phyloP scores from a whole-genome alignment of 30 jellyfish, hydroid and myxozoan genomes.

The Cassiopea xamachana region DNA sequence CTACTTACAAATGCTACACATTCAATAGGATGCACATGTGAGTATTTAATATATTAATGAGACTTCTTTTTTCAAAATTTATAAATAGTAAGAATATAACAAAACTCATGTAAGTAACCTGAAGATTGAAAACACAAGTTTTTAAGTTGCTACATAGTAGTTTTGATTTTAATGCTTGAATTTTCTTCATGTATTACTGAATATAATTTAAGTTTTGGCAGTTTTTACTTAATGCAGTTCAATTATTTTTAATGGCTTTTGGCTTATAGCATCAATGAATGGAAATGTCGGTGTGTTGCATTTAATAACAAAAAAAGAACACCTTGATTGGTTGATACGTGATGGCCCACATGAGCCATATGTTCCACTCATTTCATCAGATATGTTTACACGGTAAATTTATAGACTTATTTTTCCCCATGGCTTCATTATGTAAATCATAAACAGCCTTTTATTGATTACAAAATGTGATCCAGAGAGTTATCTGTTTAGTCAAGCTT shows the following conservation, averaged over 20 bases:
- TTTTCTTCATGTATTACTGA: too few species aligned
- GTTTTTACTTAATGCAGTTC: neutral
- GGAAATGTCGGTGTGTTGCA: conserved; percentile 93
- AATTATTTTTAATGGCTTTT: too few species aligned
- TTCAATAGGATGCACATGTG: conserved; percentile 97
- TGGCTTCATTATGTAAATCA: too few species aligned
- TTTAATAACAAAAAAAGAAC: conserved; percentile 59
- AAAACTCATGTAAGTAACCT: too few species aligned
- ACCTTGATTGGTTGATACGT: conserved; percentile 81
- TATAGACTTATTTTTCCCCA: neutral
- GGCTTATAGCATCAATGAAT: conserved; percentile 75
- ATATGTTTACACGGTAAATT: conserved; percentile 83
- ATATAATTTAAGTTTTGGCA: too few species aligned
- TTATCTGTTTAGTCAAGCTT: too few species aligned
- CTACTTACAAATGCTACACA: conserved; percentile 95
- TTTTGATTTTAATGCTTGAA: too few species aligned
- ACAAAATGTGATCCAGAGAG: too few species aligned
- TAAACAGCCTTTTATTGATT: neutral
- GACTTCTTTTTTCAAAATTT: too few species aligned
- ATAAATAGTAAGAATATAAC: too few species aligned
- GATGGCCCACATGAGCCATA: conserved; percentile 91
- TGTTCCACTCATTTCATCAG: conserved; percentile 80
- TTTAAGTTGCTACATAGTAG: too few species aligned
- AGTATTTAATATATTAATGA: conserved; percentile 26
- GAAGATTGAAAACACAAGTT: too few species aligned